Evolutionary conservation across 2,888 invertebrate genomes (phyloP).

Genomic region (Melangyna quadrimaculata): DNA sequence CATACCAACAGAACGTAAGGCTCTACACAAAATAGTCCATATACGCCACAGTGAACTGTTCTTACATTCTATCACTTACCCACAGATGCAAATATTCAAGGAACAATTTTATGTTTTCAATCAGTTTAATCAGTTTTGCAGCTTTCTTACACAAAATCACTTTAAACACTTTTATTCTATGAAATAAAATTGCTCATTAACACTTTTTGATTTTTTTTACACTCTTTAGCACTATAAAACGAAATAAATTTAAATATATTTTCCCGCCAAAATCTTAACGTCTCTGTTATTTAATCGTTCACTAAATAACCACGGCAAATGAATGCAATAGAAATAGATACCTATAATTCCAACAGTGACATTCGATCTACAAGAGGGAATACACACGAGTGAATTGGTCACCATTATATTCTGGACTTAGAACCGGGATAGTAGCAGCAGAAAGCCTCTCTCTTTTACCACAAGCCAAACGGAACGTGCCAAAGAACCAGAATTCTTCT

Average conservation of each 20-base stretch:
- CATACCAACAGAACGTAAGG: too few species aligned
- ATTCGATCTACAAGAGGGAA: conserved; percentile 37
- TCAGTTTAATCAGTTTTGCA: not conserved
- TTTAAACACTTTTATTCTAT: not conserved
- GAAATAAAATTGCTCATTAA: not conserved
- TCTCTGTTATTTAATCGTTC: not conserved
- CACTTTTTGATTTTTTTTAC: not conserved
- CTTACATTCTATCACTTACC: conserved; percentile 19
- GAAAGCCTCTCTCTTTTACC: conserved; percentile 45
- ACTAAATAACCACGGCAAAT: not conserved
- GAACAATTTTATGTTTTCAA: too few species aligned
- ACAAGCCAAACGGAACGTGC: conserved; percentile 21
- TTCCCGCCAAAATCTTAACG: not conserved
- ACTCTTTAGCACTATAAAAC: not conserved
- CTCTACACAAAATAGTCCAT: too few species aligned
- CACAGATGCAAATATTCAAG: not conserved
- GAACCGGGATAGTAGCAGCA: conserved; percentile 42
- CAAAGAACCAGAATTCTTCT: conserved; percentile 43
- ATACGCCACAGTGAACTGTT: conserved; percentile 6
- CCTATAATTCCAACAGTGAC: not conserved
- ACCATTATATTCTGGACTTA: conserved; percentile 48
- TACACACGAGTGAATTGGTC: conserved; percentile 54
- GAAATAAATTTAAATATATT: not conserved
- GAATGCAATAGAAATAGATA: not conserved
- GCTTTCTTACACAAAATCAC: not conserved